These are phyloP conservation scores for Cephalopterus ornatus DNA, from an alignment of 2,113 vertebrate species.

Conservation along the genomic window DNA sequence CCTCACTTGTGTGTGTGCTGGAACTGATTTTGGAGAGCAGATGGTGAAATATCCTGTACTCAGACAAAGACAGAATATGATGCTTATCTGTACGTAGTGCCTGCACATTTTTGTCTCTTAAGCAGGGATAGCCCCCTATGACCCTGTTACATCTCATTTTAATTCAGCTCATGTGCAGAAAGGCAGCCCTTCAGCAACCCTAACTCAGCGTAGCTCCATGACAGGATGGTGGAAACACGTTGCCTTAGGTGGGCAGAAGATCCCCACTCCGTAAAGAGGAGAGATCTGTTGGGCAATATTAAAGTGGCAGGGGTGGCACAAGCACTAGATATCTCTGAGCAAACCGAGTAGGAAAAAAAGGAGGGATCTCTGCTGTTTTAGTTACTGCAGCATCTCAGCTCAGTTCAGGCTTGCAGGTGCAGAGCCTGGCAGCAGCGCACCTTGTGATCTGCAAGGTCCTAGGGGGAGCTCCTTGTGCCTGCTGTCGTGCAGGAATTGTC, in stretches of 20 bases:
- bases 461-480: neutral
- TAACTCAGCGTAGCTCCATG: neutral
- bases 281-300: neutral
- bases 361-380: neutral
- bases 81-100: neutral
- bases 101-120: neutral
- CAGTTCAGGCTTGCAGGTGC: neutral
- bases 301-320: neutral
- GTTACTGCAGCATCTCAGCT: neutral
- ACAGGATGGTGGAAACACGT: neutral
- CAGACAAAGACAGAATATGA: neutral
- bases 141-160: neutral
- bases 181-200: neutral
- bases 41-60: neutral
- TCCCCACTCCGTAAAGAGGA: neutral
- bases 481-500: fast-evolving
- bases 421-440: neutral
- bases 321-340: neutral
- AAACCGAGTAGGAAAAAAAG: neutral
- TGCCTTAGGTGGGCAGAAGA: neutral
- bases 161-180: neutral
- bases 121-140: neutral
- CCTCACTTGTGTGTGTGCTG: neutral
- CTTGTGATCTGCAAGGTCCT: neutral
- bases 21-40: constrained; percentile 8